These are phyloP conservation scores for Eubasilissa splendida DNA, from an alignment of 2,888 invertebrate species.

Conservation along the genomic window DNA sequence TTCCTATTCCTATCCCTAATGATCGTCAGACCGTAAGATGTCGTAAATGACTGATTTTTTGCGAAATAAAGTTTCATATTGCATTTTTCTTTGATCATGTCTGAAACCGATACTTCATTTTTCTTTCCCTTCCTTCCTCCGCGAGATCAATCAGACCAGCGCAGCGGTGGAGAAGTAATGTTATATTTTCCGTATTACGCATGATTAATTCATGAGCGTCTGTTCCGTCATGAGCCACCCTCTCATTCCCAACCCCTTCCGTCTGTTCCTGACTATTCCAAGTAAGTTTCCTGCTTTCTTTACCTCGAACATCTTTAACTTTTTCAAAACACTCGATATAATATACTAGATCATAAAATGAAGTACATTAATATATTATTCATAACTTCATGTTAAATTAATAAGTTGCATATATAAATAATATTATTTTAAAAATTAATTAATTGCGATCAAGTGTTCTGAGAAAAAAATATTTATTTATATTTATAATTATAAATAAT, in stretches of 20 bases:
- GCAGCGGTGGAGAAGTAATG: slow-evolving; percentile 43
- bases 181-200: slow-evolving; percentile 48
- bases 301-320: neutral
- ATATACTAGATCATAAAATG: too few species aligned
- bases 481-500: neutral
- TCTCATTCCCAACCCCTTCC: slow-evolving; percentile 16
- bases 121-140: slow-evolving; percentile 11
- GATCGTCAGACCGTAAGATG: too few species aligned
- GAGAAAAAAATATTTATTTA: neutral
- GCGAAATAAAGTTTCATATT: neutral
- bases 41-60: too few species aligned
- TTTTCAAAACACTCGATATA: neutral
- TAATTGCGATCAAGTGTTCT: neutral
- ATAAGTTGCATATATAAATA: too few species aligned
- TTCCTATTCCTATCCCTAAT: too few species aligned
- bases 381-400: too few species aligned
- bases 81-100: slow-evolving; percentile 25
- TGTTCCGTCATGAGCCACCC: slow-evolving; percentile 22
- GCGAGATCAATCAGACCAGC: slow-evolving; percentile 47
- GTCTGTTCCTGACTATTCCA: slow-evolving; percentile 27
- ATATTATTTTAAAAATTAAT: too few species aligned
- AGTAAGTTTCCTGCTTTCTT: neutral
- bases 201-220: slow-evolving; percentile 58
- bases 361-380: too few species aligned
- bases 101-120: slow-evolving; percentile 19